These are phyloP conservation scores for Falco rusticolus DNA, from an alignment of 2,797 vertebrate species.

Conservation along the genomic window DNA sequence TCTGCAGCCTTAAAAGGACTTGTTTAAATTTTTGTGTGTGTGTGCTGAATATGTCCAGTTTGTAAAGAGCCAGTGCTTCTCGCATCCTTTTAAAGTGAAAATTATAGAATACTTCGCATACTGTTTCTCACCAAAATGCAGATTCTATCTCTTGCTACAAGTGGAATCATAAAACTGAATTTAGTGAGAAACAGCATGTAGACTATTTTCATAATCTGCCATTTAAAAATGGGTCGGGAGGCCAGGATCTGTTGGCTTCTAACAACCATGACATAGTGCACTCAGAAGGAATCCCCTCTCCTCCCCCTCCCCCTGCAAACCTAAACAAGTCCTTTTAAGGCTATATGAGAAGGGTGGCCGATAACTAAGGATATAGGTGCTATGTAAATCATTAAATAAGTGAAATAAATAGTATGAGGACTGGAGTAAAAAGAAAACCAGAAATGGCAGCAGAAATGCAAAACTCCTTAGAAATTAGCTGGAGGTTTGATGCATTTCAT, in stretches of 20 bases:
- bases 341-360: constrained; percentile 5
- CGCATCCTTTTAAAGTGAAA: constrained; percentile 66
- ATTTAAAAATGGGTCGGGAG: constrained; percentile 1
- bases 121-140: constrained; percentile 39
- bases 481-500: not conserved
- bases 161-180: not conserved
- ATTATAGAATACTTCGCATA: constrained; percentile 41
- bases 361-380: constrained; percentile 52
- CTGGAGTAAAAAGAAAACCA: not conserved
- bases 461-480: not conserved
- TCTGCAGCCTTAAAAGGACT: constrained; percentile 76
- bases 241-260: constrained; percentile 28
- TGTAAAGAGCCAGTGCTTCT: constrained; percentile 50
- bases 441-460: constrained; percentile 10
- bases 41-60: constrained; percentile 63
- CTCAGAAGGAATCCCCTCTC: constrained; percentile 34
- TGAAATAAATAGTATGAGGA: not conserved
- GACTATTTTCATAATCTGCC: constrained; percentile 24
- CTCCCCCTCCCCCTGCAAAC: not conserved
- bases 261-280: constrained; percentile 20
- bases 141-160: not conserved
- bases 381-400: constrained; percentile 16
- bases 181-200: not conserved
- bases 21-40: constrained; percentile 73
- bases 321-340: constrained; percentile 73